Conservation (phyloP, 2,113 vertebrate genomes). For the Oryzias curvinotus region DNA sequence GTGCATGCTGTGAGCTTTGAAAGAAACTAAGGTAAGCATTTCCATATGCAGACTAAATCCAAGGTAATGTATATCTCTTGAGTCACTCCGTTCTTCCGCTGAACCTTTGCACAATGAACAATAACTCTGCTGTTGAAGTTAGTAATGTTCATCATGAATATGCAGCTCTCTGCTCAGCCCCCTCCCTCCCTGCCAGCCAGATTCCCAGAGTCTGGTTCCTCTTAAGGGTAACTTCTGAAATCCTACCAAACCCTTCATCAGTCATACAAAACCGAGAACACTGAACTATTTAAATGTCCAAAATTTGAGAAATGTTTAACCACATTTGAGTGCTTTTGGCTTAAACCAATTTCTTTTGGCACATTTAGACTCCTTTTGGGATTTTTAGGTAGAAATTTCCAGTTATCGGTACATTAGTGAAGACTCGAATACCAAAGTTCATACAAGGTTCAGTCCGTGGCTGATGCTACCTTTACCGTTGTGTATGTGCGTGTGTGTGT, state of each 20-base stretch:
- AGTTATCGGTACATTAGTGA: background rate
- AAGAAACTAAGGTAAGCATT: slow-evolving; percentile 71
- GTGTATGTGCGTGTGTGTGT: background rate
- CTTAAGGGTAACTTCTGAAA: slow-evolving; percentile 56
- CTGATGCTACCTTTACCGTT: background rate
- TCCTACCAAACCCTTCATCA: slow-evolving; percentile 27
- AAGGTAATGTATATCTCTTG: slow-evolving; percentile 72
- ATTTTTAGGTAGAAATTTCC: background rate
- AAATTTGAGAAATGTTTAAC: slow-evolving; percentile 2
- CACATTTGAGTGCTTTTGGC: slow-evolving; percentile 11
- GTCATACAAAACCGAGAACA: slow-evolving; percentile 24
- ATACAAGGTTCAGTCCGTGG: slow-evolving; percentile 5
- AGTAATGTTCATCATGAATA: slow-evolving; percentile 72
- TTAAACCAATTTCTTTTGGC: slow-evolving; percentile 1
- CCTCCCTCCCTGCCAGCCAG: slow-evolving; percentile 27
- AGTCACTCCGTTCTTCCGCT: slow-evolving; percentile 67
- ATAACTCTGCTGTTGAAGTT: slow-evolving; percentile 76
- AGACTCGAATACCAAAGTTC: slow-evolving; percentile 6
- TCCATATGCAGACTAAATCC: slow-evolving; percentile 76
- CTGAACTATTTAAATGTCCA: slow-evolving; percentile 18
- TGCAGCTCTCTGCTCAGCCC: slow-evolving; percentile 50
- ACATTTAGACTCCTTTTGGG: background rate
- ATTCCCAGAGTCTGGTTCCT: slow-evolving; percentile 54
- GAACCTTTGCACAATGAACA: slow-evolving; percentile 75
- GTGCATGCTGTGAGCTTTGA: slow-evolving; percentile 67